Base-by-base conservation (phyloP, 2,888 invertebrate species). In the Sarcophaga subvicina region DNA sequence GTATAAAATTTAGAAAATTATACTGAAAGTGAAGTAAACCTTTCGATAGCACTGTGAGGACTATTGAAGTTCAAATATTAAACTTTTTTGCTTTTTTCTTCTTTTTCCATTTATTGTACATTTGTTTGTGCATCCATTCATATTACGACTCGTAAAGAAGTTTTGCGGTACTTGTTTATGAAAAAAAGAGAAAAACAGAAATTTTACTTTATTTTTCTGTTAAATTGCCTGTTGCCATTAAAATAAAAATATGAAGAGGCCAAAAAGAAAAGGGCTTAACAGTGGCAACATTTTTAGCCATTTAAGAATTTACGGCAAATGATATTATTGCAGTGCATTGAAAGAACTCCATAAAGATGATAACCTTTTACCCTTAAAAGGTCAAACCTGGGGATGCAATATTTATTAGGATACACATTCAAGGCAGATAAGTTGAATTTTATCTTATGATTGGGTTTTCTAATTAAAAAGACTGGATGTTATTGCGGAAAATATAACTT, bases 151-250 rank as follows among this genome's bases (percentile, higher is more conserved):
- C 37, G 37, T 37, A 37, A 22, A 27, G 60, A 77, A 73, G 78
- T 72, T 78, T 62, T 73, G 67, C 60, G 60, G 37, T 73, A 78
- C 73, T 73, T 49, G 37, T 73, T 67, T 49, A 67, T 17, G 25
- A 12, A 64, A 64, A 64, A 3, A 17, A 20, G 0, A 20, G 8
- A 20, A 22, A 62, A 20, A 62, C 8, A 20, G 12, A 25, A 25
- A 25, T 64, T 20, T 60, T 64, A 20, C 49, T 76, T 66, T 76
- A 54, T 60, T 73, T 77, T 67, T 67, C 60, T 72, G 72, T 76
- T 75, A 80, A 83, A 86, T 86, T 86, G 86, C 86, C 83, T 86
- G 86, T 80, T 86, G 83, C 86, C 83, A 66, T 73, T 69, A 70
- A 54, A 72, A 75, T 5, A 45, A 84, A 80, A 37, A 37, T 37